These are phyloP conservation scores for Murina feae DNA, from an alignment of 2,113 vertebrate species.

Conservation along the genomic window DNA sequence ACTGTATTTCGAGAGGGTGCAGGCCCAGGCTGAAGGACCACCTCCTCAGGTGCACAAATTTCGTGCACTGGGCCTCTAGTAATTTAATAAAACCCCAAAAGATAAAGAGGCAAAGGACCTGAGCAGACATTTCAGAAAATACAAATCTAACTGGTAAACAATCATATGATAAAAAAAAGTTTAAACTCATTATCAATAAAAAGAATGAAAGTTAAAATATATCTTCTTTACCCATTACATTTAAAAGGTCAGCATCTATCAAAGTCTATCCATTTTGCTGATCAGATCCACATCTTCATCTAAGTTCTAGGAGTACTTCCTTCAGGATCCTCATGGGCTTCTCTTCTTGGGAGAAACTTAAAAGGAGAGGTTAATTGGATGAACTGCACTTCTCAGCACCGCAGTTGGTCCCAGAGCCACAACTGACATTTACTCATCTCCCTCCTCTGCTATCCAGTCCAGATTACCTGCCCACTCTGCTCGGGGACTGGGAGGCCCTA, in stretches of 20 bases:
- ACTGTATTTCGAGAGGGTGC: too few relatives aligned
- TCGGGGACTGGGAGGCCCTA: not conserved
- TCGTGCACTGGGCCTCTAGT: not conserved
- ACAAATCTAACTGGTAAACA: not conserved
- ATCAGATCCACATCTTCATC: not conserved
- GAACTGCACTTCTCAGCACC: not conserved
- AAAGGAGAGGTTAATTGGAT: not conserved
- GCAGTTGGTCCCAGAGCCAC: not conserved
- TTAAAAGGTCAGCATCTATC: not conserved
- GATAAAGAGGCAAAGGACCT: not conserved
- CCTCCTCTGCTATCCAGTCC: not conserved
- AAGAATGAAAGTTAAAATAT: not conserved
- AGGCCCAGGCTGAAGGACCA: too few relatives aligned
- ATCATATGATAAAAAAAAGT: not conserved
- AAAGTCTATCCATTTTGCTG: not conserved
- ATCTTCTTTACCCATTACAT: not conserved
- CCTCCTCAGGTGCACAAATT: rapidly evolving
- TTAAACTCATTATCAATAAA: constrained; percentile 31
- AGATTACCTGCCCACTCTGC: not conserved
- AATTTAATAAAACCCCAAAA: not conserved
- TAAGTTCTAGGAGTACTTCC: not conserved
- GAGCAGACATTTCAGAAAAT: not conserved
- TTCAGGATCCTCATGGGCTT: not conserved
- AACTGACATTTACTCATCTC: not conserved
- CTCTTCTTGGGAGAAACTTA: not conserved